Evolutionary conservation across 2,797 vertebrate species (phyloP), one percentile per base, ranked within the genome.

Genomic region (Falco concolor): DNA sequence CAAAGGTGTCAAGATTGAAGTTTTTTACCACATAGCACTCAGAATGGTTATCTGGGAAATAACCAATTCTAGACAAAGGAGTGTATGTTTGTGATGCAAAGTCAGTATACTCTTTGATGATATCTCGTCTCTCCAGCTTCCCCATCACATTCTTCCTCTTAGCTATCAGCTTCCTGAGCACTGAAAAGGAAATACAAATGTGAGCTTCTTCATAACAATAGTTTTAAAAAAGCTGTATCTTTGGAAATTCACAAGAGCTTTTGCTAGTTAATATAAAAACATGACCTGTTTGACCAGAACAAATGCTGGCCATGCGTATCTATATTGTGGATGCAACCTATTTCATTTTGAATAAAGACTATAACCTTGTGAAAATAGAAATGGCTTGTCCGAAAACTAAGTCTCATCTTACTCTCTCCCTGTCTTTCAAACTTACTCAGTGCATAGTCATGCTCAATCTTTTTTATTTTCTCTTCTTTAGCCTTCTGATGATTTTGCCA

Each of bases 141-240:
- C 97, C 98, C 91, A 98, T 98, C 50, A 98, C 80, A 72, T 98
- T 98, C 89, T 96, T 98, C 32, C 97, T 95, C 86, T 98, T 98
- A 38, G 90, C 95, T 69, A 97, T 94, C 83, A 99, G 91, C 93
- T 98, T 99, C 94, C 99, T 98, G 86, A 99, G 95, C 32, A 97
- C 99, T 99, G 93, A 85, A 97, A 98, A 72, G 24, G 32, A 96
- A 96, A 93, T 12, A 77, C 8, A 64, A 65, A 74, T 34, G 21
- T 56, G 38, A 94, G 0, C 30, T 77, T 67, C 74, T 88, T 89
- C 64, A 88, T 53, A 90, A 45, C 83, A 80, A 67, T 10, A 77
- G 34, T 79, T 92, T 54, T 78, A 22, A 84, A 94, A 77, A 65
- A 68, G 44, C 38, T 0, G 0, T 61, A 87, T 17, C 65, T 87